Conservation (phyloP, 2,888 invertebrate species). For the Galeopsomyia nigrocyanea region DNA sequence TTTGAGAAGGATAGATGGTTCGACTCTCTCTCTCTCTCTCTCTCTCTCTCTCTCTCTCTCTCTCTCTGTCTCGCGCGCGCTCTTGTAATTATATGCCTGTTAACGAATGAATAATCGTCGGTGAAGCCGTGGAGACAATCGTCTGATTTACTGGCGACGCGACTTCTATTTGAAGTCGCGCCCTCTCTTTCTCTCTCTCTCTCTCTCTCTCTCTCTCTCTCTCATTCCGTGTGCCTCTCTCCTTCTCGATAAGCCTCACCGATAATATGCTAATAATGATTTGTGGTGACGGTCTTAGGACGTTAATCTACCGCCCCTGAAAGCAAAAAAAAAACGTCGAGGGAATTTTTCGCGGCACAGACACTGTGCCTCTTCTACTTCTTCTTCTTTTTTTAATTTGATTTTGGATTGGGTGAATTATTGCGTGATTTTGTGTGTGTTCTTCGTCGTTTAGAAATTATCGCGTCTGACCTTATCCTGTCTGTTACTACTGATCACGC, state of each 20-base stretch:
- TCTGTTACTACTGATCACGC: no score
- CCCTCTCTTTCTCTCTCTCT: no score
- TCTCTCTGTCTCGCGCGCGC: no score
- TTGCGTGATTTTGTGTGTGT: no score
- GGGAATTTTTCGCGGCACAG: background rate
- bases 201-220: conserved; percentile 46
- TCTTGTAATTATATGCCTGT: conserved; percentile 62
- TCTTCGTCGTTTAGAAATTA: no score
- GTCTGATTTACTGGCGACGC: conserved; percentile 57
- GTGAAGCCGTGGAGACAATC: conserved; percentile 54
- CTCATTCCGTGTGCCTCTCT: conserved; percentile 15
- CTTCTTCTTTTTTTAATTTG: background rate
- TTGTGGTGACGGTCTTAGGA: conserved; percentile 56
- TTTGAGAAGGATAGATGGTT: conserved; percentile 17
- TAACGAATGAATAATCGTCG: conserved; percentile 63
- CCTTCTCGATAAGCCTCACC: conserved; percentile 58
- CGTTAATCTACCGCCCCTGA: conserved; percentile 56
- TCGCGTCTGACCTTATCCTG: no score
- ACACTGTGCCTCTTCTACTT: background rate
- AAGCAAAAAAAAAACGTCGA: conserved; percentile 39
- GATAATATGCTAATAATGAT: conserved; percentile 66
- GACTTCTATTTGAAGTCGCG: conserved; percentile 7
- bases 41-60: no score
- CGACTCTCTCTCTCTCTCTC: background rate
- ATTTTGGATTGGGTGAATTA: no score